Evolutionary conservation across 2,888 invertebrate species (phyloP).

Genomic region (Achlya flavicornis): DNA sequence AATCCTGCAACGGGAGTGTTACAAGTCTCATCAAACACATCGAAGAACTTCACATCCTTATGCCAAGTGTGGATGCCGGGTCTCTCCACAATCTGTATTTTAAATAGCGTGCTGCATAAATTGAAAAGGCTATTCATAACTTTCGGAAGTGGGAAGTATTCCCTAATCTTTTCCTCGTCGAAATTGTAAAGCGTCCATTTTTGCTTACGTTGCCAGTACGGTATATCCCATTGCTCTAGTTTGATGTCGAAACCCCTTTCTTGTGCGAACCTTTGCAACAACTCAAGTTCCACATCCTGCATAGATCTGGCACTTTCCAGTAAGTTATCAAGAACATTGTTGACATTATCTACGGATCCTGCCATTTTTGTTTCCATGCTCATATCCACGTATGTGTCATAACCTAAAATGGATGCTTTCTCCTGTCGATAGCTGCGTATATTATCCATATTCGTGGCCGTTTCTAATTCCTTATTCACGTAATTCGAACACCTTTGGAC

Average conservation of each 20-base stretch:
- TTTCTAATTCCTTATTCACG: constrained; percentile 86
- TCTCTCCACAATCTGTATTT: constrained; percentile 88
- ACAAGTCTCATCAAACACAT: constrained; percentile 88
- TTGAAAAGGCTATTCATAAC: constrained; percentile 92
- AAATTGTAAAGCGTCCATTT: constrained; percentile 85
- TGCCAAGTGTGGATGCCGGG: constrained; percentile 91
- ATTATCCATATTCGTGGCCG: constrained; percentile 90
- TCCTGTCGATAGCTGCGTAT: constrained; percentile 87
- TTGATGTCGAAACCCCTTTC: constrained; percentile 88
- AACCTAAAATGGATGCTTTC: constrained; percentile 91
- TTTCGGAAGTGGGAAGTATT: constrained; percentile 92
- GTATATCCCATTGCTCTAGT: constrained; percentile 92
- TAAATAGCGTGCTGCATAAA: constrained; percentile 90
- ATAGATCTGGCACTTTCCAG: constrained; percentile 88
- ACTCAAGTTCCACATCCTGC: constrained; percentile 89
- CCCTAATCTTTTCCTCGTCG: constrained; percentile 88
- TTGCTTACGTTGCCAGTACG: constrained; percentile 94
- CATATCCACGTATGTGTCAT: constrained; percentile 91
- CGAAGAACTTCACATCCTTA: constrained; percentile 92
- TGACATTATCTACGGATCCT: constrained; percentile 89
- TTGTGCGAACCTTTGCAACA: constrained; percentile 88
- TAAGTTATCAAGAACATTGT: constrained; percentile 87
- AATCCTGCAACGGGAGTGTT: constrained; percentile 90
- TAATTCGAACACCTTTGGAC: constrained; percentile 87
- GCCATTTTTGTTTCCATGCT: constrained; percentile 98